Percentiles rank a stretch among this genome's conserved stretches.
These are phyloP conservation scores for Hirundo rustica DNA, from an alignment of 2,797 vertebrate genomes.

Conservation along the genomic window DNA sequence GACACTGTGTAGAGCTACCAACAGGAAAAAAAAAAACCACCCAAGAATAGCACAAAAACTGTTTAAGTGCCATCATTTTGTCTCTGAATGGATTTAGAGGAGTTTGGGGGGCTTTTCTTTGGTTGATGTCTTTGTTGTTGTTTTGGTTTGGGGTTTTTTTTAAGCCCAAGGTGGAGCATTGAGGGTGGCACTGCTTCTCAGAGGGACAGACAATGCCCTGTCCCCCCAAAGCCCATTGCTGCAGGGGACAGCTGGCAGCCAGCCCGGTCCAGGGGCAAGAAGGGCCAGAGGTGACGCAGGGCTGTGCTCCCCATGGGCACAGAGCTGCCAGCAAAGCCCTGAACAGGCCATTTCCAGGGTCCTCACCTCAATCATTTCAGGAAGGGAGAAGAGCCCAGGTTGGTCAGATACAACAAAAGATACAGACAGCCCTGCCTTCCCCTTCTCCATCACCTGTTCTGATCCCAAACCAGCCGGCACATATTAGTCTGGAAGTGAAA, in stretches of 20 bases:
- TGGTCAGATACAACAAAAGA: not conserved
- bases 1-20: not conserved
- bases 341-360: rapidly evolving
- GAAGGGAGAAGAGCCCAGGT: not conserved
- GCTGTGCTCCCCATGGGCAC: rapidly evolving
- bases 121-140: not conserved
- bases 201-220: rapidly evolving
- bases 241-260: not conserved
- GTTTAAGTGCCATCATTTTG: not conserved
- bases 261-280: not conserved
- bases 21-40: no score
- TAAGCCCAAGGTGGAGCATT: rapidly evolving
- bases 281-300: not conserved
- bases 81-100: not conserved
- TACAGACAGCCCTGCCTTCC: not conserved
- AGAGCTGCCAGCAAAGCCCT: not conserved
- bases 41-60: not conserved
- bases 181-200: not conserved
- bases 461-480: not conserved
- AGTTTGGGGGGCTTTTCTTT: not conserved
- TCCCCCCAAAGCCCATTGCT: rapidly evolving
- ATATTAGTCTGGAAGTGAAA: not conserved
- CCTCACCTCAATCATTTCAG: not conserved
- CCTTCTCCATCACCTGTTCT: not conserved
- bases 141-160: not conserved